Percentiles rank a stretch among this genome's conserved stretches.
phyloP scores from a whole-genome alignment of 2,888 invertebrate genomes.

The Hemicrepidius hirtus region DNA sequence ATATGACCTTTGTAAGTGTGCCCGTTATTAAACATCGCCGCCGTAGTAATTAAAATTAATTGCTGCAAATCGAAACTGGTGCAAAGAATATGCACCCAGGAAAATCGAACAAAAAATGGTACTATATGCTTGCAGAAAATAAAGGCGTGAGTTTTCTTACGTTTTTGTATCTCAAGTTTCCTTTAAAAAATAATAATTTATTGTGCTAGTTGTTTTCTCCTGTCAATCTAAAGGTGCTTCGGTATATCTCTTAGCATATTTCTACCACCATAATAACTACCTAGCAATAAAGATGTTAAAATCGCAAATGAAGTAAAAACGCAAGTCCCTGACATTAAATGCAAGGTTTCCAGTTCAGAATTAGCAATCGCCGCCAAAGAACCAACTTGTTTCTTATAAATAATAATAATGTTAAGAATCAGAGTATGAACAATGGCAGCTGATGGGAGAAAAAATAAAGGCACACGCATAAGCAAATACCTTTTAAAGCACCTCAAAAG shows the following conservation, averaged over 20 bases:
- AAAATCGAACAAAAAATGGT: too few relatives aligned
- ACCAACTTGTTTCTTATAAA: conserved; percentile 41
- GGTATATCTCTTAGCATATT: conserved; percentile 14
- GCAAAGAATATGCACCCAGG: too few relatives aligned
- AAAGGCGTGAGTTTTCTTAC: too few relatives aligned
- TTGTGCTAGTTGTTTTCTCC: neutral
- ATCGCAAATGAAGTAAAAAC: conserved; percentile 26
- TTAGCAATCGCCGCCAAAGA: conserved; percentile 51
- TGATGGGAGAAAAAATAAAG: conserved; percentile 54
- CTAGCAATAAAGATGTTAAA: conserved; percentile 52
- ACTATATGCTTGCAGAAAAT: too few relatives aligned
- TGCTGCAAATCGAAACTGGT: neutral
- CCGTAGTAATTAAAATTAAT: conserved; percentile 19
- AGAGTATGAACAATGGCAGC: conserved; percentile 52
- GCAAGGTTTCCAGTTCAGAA: conserved; percentile 48
- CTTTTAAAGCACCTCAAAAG: conserved; percentile 46
- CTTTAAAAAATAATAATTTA: too few relatives aligned
- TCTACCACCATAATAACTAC: conserved; percentile 42
- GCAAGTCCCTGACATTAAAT: conserved; percentile 49
- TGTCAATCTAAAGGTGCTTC: conserved; percentile 1
- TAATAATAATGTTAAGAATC: conserved; percentile 55
- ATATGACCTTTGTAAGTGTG: conserved; percentile 6
- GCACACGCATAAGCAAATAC: conserved; percentile 53
- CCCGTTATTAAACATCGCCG: conserved; percentile 23
- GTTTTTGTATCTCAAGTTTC: too few relatives aligned